Percentiles rank a stretch among this genome's conserved stretches.
phyloP scores from a whole-genome alignment of 1,140 invertebrate genomes.

The Rhopalosiphum padi region DNA sequence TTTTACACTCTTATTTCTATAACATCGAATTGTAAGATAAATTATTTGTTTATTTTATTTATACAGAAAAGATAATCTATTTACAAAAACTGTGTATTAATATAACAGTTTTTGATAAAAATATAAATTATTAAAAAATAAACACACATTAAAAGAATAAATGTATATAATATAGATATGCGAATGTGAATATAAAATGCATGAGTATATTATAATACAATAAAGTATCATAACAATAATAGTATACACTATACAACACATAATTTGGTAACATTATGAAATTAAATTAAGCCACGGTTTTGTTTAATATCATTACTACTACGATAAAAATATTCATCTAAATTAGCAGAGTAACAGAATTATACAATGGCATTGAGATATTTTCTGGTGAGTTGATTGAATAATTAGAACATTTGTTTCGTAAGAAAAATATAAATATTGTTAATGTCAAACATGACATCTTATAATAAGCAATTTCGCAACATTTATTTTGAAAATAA shows the following conservation, averaged over 20 bases:
- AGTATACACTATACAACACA: background rate
- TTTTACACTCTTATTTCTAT: no score
- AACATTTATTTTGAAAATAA: no score
- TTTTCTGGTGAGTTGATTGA: background rate
- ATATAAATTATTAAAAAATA: background rate
- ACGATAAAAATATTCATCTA: background rate
- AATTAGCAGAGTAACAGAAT: background rate
- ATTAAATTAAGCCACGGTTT: background rate
- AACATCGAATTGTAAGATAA: no score
- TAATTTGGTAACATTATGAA: background rate
- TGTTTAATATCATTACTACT: background rate
- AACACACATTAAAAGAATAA: background rate
- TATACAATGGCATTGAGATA: background rate
- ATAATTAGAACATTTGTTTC: background rate
- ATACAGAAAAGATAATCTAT: background rate
- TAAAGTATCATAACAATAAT: background rate
- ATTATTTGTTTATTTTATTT: background rate
- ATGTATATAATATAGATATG: no score
- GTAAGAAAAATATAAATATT: background rate
- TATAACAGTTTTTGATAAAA: background rate
- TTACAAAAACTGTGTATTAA: background rate
- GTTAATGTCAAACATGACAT: no score
- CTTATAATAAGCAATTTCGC: no score
- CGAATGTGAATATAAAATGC: background rate
- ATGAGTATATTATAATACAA: background rate